These are phyloP conservation scores for Melieria crassipennis DNA, from an alignment of 2,888 invertebrate genomes.

Conservation along the genomic window DNA sequence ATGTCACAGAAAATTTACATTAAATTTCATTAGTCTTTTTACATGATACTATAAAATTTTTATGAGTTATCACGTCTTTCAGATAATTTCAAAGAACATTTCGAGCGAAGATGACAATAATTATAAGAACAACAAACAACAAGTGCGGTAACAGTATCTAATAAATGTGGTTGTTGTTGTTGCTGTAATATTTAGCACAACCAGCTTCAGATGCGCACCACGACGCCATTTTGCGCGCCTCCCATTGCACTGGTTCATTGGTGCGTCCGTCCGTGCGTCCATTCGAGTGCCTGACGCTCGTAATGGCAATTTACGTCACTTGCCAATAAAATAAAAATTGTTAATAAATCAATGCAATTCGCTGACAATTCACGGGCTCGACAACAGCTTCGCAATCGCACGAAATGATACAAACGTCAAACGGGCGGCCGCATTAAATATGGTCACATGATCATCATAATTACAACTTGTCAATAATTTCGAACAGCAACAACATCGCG, in stretches of 20 bases:
- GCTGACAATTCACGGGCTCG: not conserved
- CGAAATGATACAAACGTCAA: constrained; percentile 13
- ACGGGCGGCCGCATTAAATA: constrained; percentile 27
- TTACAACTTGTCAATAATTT: constrained; percentile 34
- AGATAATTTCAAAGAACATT: too few species aligned
- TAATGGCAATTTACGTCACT: constrained; percentile 24
- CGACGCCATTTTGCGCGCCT: constrained; percentile 28
- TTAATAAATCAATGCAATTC: constrained; percentile 25
- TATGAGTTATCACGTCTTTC: too few species aligned
- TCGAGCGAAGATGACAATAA: too few species aligned
- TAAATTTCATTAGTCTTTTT: too few species aligned
- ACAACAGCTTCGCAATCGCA: not conserved
- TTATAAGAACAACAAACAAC: too few species aligned
- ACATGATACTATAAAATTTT: too few species aligned
- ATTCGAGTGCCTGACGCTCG: not conserved
- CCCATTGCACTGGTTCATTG: constrained; percentile 8
- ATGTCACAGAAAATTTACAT: too few species aligned
- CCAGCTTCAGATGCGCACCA: not conserved
- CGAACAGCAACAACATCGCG: constrained; percentile 21
- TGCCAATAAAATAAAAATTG: constrained; percentile 27
- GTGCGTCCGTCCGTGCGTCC: too few species aligned
- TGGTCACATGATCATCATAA: constrained; percentile 37
- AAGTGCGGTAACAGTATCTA: too few species aligned
- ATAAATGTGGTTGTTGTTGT: too few species aligned
- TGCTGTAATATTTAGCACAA: too few species aligned